Conservation (phyloP, 2,797 vertebrate species). For the Notoglanidium macrostoma region DNA sequence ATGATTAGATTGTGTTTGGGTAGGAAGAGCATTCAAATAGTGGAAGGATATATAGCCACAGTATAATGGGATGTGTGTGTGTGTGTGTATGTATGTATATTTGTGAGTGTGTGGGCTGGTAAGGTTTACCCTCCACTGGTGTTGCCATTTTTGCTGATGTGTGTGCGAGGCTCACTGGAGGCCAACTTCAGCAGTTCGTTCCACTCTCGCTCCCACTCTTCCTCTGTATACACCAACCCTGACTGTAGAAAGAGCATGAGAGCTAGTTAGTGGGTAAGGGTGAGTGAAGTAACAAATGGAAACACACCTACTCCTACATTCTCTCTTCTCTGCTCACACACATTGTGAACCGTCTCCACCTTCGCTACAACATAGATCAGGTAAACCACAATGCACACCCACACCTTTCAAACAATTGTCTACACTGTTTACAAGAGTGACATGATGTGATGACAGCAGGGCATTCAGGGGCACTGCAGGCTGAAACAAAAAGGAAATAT, state of each 20-base stretch:
- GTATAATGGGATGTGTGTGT: constrained; percentile 1
- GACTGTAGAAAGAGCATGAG: constrained; percentile 76
- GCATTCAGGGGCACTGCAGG: neutral
- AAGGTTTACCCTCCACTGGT: constrained; percentile 86
- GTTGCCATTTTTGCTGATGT: constrained; percentile 92
- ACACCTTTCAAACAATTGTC: constrained; percentile 36
- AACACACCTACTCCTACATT: constrained; percentile 23
- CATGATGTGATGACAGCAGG: constrained; percentile 14
- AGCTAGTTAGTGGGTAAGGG: neutral
- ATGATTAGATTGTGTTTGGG: neutral
- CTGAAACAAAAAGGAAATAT: neutral
- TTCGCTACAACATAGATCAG: constrained; percentile 9
- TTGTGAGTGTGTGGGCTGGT: constrained; percentile 32
- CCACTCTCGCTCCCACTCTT: constrained; percentile 98
- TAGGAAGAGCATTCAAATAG: constrained; percentile 11
- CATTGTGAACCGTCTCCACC: constrained; percentile 21
- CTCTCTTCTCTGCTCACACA: constrained; percentile 7
- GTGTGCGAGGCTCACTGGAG: constrained; percentile 94
- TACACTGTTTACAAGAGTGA: constrained; percentile 11
- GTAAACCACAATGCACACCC: constrained; percentile 38
- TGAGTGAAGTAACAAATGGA: constrained; percentile 31
- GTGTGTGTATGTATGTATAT: neutral
- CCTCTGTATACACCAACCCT: constrained; percentile 95
- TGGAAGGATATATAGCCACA: neutral
- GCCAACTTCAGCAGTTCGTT: constrained; percentile 96